Base-by-base conservation (phyloP, 2,113 vertebrate genomes). In the Perca schrenkii region DNA sequence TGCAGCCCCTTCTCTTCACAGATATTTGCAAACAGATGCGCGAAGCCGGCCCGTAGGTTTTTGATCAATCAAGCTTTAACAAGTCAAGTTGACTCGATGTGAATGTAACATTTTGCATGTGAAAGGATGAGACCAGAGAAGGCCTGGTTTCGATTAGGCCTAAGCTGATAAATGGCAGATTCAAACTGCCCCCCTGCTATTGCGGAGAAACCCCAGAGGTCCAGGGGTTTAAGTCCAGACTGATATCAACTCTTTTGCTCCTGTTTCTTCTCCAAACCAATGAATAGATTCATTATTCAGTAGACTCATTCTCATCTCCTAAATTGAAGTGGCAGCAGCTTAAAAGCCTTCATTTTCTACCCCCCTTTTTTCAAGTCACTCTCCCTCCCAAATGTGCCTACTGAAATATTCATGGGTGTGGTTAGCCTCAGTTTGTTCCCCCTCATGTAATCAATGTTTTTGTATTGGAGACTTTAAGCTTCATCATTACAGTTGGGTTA, bases 21-120 rank as follows among this genome's bases (percentile, higher is more conserved):
- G 82, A 89, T 89, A 96, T 96, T 96, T 96, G 95, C 95, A 96
- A 96, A 96, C 95, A 96, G 95, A 96, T 96, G 95, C 90, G 28
- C 57, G 34, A 74, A 79, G 74, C 72, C 57, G 53, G 64, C 40
- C 89, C 6, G 31, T 57, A 54, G 82, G 62, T 93, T 92, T 94
- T 95, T 94, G 95, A 96, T 96, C 95, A 94, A 92, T 95, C 95
- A 95, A 91, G 94, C 95, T 86, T 96, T 93, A 96, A 95, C 94
- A 95, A 96, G 95, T 96, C 93, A 94, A 96, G 93, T 95, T 94
- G 95, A 96, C 95, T 93, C 60, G 92, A 94, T 92, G 87, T 90
- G 91, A 96, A 95, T 95, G 94, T 95, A 86, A 82, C 77, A 67
- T 83, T 95, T 95, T 94, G 94, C 95, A 95, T 95, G 91, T 90